These are phyloP conservation scores for Oscheius sp. DNA, from an alignment of 2,888 invertebrate species.

Conservation along the genomic window DNA sequence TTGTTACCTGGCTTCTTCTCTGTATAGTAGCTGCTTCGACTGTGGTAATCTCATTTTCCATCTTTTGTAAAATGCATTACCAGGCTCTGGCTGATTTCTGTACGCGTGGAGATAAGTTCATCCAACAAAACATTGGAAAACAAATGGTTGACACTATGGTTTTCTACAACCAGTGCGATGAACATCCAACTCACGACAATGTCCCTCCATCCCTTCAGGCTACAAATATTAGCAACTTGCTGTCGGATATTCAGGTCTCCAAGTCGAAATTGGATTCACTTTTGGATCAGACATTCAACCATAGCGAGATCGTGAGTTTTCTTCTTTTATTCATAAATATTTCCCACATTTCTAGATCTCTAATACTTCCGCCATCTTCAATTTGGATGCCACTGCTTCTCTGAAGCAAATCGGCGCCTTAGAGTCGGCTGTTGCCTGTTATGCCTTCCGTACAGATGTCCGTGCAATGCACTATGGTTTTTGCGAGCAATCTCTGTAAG, in stretches of 20 bases:
- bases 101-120: conserved; percentile 53
- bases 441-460: conserved; percentile 58
- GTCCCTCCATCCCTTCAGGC: conserved; percentile 36
- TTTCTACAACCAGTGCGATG: conserved; percentile 58
- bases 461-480: conserved; percentile 57
- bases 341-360: conserved; percentile 50
- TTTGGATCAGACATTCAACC: conserved; percentile 58
- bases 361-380: conserved; percentile 53
- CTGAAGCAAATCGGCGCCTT: conserved; percentile 61
- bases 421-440: conserved; percentile 58
- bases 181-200: conserved; percentile 52
- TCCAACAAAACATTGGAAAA: conserved; percentile 45
- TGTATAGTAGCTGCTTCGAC: conserved; percentile 59
- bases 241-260: conserved; percentile 45
- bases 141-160: conserved; percentile 54
- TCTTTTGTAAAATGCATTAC: background rate
- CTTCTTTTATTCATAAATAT: background rate
- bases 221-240: conserved; percentile 41
- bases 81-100: conserved; percentile 64
- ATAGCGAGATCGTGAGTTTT: conserved; percentile 47
- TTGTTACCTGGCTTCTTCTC: conserved; percentile 62
- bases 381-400: conserved; percentile 52
- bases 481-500: conserved; percentile 63
- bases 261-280: conserved; percentile 59
- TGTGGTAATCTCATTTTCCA: conserved; percentile 41